Conservation (phyloP, 2,888 invertebrate genomes). For the Eilema depressum region DNA sequence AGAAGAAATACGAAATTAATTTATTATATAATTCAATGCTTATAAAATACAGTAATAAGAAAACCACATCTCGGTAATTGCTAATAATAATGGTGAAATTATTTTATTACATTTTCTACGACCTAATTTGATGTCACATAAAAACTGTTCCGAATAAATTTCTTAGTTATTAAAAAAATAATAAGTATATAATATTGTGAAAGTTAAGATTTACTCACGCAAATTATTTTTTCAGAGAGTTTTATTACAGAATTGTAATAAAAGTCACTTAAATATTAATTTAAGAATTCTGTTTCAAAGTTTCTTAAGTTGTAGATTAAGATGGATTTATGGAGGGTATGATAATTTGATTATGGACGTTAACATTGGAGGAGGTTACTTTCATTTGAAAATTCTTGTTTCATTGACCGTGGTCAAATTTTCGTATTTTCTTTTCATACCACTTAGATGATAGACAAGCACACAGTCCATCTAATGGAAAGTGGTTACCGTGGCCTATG, state of each 20-base stretch:
- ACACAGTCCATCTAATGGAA: no score
- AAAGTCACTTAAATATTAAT: constrained; percentile 2
- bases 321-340: not conserved
- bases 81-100: not conserved
- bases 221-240: not conserved
- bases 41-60: not conserved
- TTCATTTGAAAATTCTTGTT: not conserved
- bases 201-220: not conserved
- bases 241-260: not conserved
- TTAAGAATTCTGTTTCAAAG: not conserved
- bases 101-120: not conserved
- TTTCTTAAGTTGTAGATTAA: not conserved
- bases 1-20: not conserved
- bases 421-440: no score
- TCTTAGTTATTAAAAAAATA: not conserved
- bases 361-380: constrained; percentile 2
- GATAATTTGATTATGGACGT: not conserved
- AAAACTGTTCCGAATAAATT: not conserved
- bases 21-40: not conserved
- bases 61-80: no score
- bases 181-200: not conserved
- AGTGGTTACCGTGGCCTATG: no score
- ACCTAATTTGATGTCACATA: not conserved
- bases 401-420: not conserved
- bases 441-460: no score